Evolutionary conservation across 2,888 invertebrate genomes (phyloP).

Genomic region (Choreutis nemorana): DNA sequence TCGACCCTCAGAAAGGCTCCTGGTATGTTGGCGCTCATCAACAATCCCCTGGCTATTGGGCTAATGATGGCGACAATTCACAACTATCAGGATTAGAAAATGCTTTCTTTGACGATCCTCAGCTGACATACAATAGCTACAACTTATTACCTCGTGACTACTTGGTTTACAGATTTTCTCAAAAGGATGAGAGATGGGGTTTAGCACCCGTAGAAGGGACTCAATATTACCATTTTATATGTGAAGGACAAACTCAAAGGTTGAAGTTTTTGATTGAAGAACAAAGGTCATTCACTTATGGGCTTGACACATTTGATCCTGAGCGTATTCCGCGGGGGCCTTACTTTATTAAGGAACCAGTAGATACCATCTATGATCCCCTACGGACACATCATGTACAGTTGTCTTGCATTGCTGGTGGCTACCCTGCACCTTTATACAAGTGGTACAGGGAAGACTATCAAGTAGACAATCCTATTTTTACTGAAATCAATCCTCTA

Average conservation of each 20-base stretch:
- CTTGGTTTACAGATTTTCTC: conserved; percentile 81
- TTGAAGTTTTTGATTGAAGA: conserved; percentile 76
- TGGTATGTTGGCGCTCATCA: conserved; percentile 89
- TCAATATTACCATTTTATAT: conserved; percentile 83
- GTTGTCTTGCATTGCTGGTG: conserved; percentile 82
- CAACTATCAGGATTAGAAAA: conserved; percentile 81
- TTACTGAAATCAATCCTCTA: conserved; percentile 80
- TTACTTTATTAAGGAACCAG: conserved; percentile 85
- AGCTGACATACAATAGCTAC: conserved; percentile 39
- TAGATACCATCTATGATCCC: conserved; percentile 83
- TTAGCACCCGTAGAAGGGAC: conserved; percentile 81
- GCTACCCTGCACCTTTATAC: conserved; percentile 89
- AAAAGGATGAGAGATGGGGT: conserved; percentile 81
- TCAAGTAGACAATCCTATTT: conserved; percentile 77
- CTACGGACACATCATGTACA: conserved; percentile 79
- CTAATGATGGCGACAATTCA: conserved; percentile 84
- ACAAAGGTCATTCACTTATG: conserved; percentile 85
- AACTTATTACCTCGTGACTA: conserved; percentile 73
- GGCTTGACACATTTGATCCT: conserved; percentile 81
- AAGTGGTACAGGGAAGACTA: conserved; percentile 91
- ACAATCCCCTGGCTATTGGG: conserved; percentile 78
- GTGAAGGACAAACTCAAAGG: conserved; percentile 82
- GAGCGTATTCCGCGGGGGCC: conserved; percentile 87
- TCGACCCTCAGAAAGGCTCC: conserved; percentile 85
- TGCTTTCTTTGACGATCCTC: conserved; percentile 76